phyloP scores from a whole-genome alignment of 64 coral and sea anemone species.

The Dendronephthya gigantea region DNA sequence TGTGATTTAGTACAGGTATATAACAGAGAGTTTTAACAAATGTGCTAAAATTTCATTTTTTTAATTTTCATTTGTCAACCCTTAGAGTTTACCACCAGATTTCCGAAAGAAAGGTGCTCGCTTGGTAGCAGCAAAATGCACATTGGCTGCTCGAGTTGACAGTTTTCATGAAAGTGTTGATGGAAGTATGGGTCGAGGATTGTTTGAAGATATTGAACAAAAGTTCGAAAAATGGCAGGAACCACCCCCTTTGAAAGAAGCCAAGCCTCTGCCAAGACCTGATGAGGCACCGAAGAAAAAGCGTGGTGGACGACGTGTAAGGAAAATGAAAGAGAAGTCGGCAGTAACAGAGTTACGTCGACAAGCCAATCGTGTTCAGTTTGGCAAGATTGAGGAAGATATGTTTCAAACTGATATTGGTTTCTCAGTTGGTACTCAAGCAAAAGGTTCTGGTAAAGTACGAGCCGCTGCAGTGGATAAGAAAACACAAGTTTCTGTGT shows the following conservation, averaged over 20 bases:
- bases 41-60: neutral
- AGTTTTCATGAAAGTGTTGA: slow-evolving; percentile 84
- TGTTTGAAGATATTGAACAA: slow-evolving; percentile 76
- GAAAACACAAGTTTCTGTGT: slow-evolving; percentile 97
- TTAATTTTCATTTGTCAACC: neutral
- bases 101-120: slow-evolving; percentile 87
- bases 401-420: slow-evolving; percentile 96
- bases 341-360: slow-evolving; percentile 92
- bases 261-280: slow-evolving; percentile 78
- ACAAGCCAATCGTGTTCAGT: slow-evolving; percentile 90
- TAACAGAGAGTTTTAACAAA: too few relatives aligned
- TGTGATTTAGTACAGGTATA: slow-evolving; percentile 87
- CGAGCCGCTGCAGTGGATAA: slow-evolving; percentile 89
- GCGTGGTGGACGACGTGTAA: slow-evolving; percentile 82
- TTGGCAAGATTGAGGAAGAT: slow-evolving; percentile 97
- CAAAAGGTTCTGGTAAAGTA: slow-evolving; percentile 75
- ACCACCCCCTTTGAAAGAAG: slow-evolving; percentile 83
- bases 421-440: slow-evolving; percentile 88
- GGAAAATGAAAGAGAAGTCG: slow-evolving; percentile 99
- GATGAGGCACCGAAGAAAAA: slow-evolving; percentile 94
- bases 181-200: slow-evolving; percentile 47
- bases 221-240: slow-evolving; percentile 97
- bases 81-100: slow-evolving; percentile 77
- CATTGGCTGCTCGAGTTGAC: slow-evolving; percentile 83
- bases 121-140: slow-evolving; percentile 74